Base-by-base conservation (phyloP, 2,888 invertebrate species). In the Hypselothyrea guttata region DNA sequence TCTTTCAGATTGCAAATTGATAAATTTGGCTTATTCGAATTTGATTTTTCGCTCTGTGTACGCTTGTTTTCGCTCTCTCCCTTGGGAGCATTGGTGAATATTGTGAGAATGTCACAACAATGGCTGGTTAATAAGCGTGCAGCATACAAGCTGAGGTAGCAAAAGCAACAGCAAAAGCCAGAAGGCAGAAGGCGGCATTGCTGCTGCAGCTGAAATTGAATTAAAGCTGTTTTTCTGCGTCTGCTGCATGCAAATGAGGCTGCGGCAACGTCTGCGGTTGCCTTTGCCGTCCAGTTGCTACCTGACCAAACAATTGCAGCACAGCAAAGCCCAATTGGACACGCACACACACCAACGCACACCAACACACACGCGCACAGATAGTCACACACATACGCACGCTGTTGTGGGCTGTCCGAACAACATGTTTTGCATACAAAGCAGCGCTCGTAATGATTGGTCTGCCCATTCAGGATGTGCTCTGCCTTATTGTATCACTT, bases 351-450 rank as follows among this genome's bases (percentile, higher is more conserved):
- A 40, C 45, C 44, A 28, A 60, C 40, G 27, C 37, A 46, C 46
- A 51, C 53, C 37, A 27, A 34, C 34, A 15, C 35, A 9, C 42
- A 45, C 45, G 42, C 34, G 34, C 31, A 35, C 5, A 45, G 13
- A 37, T 15, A 15, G 12, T 16, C 35, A 34, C 7, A 7, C 33
- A 35, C 13, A 35, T 35, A 59, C 13, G 13, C 15, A 30, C 28
- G 33, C n/a, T 27, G 30, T 52, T 52, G 42, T 22, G 41, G 34
- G 42, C 58, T 51, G 47, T 51, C 48, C 60, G 61, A 58, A 31
- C 67, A 53, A 46, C 78, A 65, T 70, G 84, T 52, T 81, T 75
- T 83, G 81, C 81, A 81, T 81, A 78, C 67, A 77, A 84, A 81
- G 57, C 67, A 61, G 62, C 59, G 53, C 41, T 66, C 35, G 67